Evolutionary conservation across 2,888 invertebrate species (phyloP).

Genomic region (Pegoplata infirma): DNA sequence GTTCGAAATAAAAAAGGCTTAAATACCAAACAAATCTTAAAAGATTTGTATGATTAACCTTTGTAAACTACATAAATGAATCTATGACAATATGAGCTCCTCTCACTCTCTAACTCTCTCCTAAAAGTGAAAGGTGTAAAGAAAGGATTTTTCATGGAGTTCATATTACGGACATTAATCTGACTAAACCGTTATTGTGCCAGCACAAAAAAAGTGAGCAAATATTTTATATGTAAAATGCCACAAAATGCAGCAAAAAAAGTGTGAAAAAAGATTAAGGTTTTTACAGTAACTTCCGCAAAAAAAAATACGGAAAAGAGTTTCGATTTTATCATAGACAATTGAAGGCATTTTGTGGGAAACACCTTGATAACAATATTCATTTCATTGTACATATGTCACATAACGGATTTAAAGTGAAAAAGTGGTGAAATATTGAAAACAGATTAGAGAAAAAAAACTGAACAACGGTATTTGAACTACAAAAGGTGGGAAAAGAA

Average conservation of each 20-base stretch:
- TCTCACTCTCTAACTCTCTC: too few species aligned
- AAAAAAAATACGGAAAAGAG: constrained; percentile 50
- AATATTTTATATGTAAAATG: constrained; percentile 45
- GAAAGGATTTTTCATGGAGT: constrained; percentile 66
- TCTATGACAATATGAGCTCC: constrained; percentile 8
- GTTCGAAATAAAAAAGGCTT: constrained; percentile 44
- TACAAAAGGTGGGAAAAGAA: constrained; percentile 58
- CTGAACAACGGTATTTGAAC: constrained; percentile 39
- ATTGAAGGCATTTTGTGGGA: constrained; percentile 46
- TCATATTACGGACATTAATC: constrained; percentile 66
- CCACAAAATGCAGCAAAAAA: constrained; percentile 27
- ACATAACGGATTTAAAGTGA: constrained; percentile 52
- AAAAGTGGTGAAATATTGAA: constrained; percentile 47
- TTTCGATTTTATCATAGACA: constrained; percentile 44
- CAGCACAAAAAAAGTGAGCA: constrained; percentile 53
- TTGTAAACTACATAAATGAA: constrained; percentile 48
- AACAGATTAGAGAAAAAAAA: constrained; percentile 27
- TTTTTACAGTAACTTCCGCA: constrained; percentile 44
- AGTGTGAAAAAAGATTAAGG: constrained; percentile 57
- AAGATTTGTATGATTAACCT: constrained; percentile 51
- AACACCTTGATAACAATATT: constrained; percentile 52
- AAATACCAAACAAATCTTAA: constrained; percentile 30
- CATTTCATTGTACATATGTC: too few species aligned
- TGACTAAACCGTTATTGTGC: constrained; percentile 62
- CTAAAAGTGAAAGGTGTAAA: constrained; percentile 59